Evolutionary conservation across 2,113 vertebrate species (phyloP).

Genomic region (Campylomormyrus numenius): DNA sequence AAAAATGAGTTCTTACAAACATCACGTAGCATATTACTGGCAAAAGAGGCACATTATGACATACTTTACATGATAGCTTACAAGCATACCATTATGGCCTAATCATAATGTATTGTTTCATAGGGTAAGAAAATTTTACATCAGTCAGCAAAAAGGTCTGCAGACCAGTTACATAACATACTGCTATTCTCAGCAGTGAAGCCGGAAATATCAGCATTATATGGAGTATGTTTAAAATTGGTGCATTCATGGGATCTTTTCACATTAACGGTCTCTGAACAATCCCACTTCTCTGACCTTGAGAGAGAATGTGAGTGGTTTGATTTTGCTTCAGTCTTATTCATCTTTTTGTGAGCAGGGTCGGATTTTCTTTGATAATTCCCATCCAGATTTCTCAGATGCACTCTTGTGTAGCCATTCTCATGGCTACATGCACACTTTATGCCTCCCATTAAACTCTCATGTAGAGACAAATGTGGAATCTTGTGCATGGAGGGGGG

Average conservation of each 20-base stretch:
- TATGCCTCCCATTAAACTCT: neutral
- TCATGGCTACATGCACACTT: neutral
- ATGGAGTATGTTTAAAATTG: neutral
- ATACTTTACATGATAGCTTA: neutral
- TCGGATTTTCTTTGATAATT: neutral
- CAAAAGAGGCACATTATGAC: neutral
- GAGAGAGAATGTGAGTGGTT: neutral
- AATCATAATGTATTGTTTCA: neutral
- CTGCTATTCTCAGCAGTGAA: neutral
- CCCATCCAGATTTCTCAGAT: neutral
- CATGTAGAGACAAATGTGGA: neutral
- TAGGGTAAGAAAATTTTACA: neutral
- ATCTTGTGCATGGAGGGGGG: constrained; percentile 42
- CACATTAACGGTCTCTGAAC: neutral
- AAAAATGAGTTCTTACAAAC: neutral
- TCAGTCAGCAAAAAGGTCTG: constrained; percentile 58
- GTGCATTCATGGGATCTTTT: neutral
- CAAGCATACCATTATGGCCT: neutral
- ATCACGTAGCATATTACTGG: neutral
- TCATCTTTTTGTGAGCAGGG: neutral
- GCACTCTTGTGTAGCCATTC: neutral
- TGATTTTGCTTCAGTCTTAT: neutral
- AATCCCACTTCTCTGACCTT: neutral
- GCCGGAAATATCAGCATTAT: neutral
- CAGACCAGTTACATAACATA: constrained; percentile 50